Conservation (phyloP, 2,797 vertebrate genomes). For the Menidia menidia region DNA sequence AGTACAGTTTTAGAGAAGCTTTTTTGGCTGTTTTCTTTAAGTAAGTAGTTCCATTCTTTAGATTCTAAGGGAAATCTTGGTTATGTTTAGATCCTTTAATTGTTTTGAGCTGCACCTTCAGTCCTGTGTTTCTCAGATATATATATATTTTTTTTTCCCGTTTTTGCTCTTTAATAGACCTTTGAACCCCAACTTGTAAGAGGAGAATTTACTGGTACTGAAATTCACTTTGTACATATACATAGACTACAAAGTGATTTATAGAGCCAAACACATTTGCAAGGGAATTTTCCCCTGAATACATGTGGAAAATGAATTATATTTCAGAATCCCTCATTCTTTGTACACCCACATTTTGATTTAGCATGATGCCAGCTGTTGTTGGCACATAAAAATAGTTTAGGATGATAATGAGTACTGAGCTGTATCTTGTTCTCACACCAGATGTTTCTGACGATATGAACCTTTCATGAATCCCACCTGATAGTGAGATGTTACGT, state of each 20-base stretch:
- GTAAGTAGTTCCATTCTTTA: no score
- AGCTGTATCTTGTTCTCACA: background rate
- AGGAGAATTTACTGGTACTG: slow-evolving; percentile 12
- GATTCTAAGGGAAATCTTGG: no score
- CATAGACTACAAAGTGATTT: slow-evolving; percentile 18
- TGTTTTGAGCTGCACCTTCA: no score
- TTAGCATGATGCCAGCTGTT: background rate
- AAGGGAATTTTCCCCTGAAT: slow-evolving; percentile 3
- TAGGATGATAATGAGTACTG: background rate
- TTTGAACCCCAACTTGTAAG: no score
- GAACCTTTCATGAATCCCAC: background rate
- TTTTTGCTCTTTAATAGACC: no score
- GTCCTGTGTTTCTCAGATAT: no score
- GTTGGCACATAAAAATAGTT: background rate
- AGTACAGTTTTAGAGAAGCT: no score
- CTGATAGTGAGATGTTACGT: background rate
- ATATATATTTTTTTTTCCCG: no score
- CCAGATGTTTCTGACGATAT: background rate
- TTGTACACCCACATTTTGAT: slow-evolving; percentile 16
- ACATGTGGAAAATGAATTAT: slow-evolving; percentile 5
- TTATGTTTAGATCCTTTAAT: no score
- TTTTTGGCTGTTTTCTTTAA: no score
- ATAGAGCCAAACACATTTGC: background rate
- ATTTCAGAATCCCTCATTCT: background rate
- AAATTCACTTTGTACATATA: slow-evolving; percentile 15